phyloP scores from a whole-genome alignment of 2,797 vertebrate species.

The Acropternis orthonyx region DNA sequence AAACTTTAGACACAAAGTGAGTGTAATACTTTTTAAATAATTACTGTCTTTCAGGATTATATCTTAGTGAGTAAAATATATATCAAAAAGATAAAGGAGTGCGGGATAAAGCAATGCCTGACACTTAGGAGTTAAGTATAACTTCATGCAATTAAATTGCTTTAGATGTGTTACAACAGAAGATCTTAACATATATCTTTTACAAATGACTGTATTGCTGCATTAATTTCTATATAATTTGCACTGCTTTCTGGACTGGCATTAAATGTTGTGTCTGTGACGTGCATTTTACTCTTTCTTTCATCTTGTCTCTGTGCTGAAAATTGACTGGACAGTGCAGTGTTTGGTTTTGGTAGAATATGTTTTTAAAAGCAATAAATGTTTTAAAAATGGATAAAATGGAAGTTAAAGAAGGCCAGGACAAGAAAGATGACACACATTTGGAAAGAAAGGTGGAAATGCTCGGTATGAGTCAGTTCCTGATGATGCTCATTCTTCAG shows the following conservation, averaged over 20 bases:
- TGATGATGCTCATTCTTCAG: background rate
- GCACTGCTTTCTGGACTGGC: background rate
- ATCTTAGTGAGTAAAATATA: background rate
- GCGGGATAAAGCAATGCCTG: background rate
- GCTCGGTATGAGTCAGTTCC: background rate
- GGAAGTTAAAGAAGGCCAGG: background rate
- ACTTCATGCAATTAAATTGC: background rate
- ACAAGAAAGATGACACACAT: background rate
- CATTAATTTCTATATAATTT: background rate
- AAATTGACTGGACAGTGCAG: background rate
- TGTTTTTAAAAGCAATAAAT: background rate
- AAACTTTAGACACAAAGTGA: background rate
- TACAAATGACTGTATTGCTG: background rate
- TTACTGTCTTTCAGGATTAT: background rate
- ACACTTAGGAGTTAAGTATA: background rate
- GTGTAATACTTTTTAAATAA: background rate
- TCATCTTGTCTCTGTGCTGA: background rate
- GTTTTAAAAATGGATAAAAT: background rate
- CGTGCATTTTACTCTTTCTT: background rate
- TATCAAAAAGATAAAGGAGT: background rate
- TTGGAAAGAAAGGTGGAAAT: constrained; percentile 12
- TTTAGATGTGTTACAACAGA: background rate
- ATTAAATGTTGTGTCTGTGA: background rate
- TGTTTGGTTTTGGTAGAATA: background rate
- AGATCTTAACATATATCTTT: background rate